Conservation (phyloP, 2,797 vertebrate genomes). For the Fratercula arctica region DNA sequence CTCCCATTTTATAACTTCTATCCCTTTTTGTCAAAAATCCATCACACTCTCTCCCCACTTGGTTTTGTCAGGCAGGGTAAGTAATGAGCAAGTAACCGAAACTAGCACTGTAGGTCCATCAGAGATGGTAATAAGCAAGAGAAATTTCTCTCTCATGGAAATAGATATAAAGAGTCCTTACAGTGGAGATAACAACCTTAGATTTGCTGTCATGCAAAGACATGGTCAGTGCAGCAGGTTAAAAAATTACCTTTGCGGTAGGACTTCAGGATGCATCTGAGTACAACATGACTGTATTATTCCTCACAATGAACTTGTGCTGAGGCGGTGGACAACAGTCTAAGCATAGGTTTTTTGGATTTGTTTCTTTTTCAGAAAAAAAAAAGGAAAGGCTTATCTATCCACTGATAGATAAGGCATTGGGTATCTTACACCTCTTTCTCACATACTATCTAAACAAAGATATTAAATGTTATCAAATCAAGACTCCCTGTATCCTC, state of each 20-base stretch:
- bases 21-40: not conserved
- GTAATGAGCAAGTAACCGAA: not conserved
- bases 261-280: not conserved
- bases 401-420: not conserved
- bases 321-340: not conserved
- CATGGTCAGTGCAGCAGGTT: not conserved
- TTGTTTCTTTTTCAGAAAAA: not conserved
- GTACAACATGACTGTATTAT: not conserved
- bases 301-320: not conserved
- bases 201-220: not conserved
- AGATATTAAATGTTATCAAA: not conserved
- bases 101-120: not conserved
- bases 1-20: not conserved
- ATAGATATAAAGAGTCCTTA: not conserved
- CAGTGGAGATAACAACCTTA: not conserved
- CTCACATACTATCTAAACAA: not conserved
- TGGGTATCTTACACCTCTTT: not conserved
- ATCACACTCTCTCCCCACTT: not conserved
- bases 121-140: not conserved
- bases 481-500: not conserved
- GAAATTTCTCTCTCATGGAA: not conserved
- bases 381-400: not conserved
- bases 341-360: fast-evolving
- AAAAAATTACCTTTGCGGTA: not conserved
- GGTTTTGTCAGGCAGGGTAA: not conserved